These are phyloP conservation scores for Falco berigora DNA, from an alignment of 2,797 vertebrate species.

Conservation along the genomic window DNA sequence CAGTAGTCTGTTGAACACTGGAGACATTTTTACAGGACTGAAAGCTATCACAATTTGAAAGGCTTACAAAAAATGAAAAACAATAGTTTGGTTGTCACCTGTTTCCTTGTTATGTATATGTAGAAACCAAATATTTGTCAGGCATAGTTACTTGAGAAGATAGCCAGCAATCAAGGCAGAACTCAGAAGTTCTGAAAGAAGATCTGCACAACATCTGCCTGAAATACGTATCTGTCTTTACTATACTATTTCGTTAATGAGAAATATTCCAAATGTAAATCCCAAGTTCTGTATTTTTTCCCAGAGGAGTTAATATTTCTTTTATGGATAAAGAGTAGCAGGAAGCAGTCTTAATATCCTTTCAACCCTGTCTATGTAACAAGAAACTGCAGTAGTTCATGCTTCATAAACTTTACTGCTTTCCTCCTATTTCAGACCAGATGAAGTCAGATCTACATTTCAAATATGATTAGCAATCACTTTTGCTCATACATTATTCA, in stretches of 20 bases:
- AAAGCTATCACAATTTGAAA: background rate
- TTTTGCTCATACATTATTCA: constrained; percentile 1
- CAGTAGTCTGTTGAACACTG: background rate
- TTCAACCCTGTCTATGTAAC: background rate
- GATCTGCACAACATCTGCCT: background rate
- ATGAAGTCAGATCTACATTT: background rate
- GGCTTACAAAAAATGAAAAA: background rate
- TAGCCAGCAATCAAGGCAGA: background rate
- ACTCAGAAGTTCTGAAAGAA: background rate
- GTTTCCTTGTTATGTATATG: background rate
- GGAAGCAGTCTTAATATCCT: background rate
- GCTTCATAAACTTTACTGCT: background rate
- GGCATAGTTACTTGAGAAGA: background rate
- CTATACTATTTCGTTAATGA: background rate
- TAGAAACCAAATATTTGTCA: background rate
- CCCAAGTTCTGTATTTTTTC: background rate
- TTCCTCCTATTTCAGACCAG: background rate
- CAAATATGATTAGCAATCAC: background rate
- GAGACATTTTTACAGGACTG: background rate
- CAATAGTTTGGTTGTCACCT: background rate
- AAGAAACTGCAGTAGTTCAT: background rate
- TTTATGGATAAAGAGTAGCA: background rate
- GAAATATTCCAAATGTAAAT: background rate
- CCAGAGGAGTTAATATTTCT: background rate
- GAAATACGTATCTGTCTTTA: background rate